phyloP scores from a whole-genome alignment of 2,113 vertebrate genomes.

The Halichoerus grypus region DNA sequence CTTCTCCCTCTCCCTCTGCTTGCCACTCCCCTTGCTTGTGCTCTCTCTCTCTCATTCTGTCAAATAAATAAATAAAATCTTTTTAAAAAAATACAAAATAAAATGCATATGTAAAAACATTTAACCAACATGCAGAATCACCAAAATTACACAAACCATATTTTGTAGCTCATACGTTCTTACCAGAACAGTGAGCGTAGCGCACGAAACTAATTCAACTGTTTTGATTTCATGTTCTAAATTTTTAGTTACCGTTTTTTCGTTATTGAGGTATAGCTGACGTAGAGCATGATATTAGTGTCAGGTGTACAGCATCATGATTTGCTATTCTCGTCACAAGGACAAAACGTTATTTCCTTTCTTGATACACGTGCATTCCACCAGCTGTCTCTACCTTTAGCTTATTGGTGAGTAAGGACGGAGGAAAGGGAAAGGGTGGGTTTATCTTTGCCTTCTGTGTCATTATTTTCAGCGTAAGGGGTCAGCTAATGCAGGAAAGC shows the following conservation, averaged over 20 bases:
- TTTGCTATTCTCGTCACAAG: background rate
- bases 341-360: background rate
- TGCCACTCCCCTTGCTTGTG: too few relatives aligned
- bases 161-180: background rate
- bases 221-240: background rate
- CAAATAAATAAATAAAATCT: too few relatives aligned
- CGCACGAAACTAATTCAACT: background rate
- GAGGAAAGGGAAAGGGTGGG: background rate
- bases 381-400: background rate
- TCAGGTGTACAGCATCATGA: background rate
- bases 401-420: background rate
- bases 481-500: conserved; percentile 10
- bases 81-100: background rate
- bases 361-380: background rate
- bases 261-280: background rate
- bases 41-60: background rate
- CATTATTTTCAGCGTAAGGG: conserved; percentile 1
- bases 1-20: background rate
- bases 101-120: conserved; percentile 5
- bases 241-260: background rate
- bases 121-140: conserved; percentile 35
- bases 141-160: background rate
- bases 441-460: background rate
- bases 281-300: background rate
- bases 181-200: background rate